A percentile compares a stretch with the other conserved stretches of the same genome.
These are phyloP conservation scores for Leptinotarsa juncta DNA, from an alignment of 2,888 invertebrate genomes.

Conservation along the genomic window DNA sequence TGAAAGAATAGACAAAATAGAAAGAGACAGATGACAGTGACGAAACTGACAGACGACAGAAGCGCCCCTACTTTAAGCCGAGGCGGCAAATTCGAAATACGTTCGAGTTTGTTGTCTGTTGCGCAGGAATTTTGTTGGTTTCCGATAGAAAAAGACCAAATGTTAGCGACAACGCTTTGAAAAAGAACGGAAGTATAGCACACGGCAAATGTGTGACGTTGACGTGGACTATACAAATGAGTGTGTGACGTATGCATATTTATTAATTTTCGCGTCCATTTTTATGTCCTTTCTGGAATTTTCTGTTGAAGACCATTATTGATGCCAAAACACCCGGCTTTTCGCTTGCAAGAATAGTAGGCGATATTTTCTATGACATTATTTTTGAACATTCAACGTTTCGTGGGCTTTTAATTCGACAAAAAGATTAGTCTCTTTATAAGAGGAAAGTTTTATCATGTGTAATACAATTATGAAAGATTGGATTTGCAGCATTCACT, in stretches of 20 bases:
- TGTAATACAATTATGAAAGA: no score
- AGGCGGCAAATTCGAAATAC: slow-evolving; percentile 43
- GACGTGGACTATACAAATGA: slow-evolving; percentile 15
- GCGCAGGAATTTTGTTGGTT: background rate
- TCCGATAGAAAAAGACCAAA: slow-evolving; percentile 12
- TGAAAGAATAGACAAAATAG: slow-evolving; percentile 30
- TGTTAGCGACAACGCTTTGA: slow-evolving; percentile 8
- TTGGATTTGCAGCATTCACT: no score
- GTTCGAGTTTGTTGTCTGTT: background rate
- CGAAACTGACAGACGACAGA: background rate
- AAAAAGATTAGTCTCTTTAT: no score
- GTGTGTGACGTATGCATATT: background rate
- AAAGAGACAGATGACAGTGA: slow-evolving; percentile 33
- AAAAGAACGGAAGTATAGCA: slow-evolving; percentile 17
- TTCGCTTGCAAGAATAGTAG: background rate
- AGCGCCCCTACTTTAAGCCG: background rate
- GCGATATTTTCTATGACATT: background rate
- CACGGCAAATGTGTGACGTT: slow-evolving; percentile 25
- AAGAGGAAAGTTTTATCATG: no score
- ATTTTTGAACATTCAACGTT: slow-evolving; percentile 38
- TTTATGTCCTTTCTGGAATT: background rate
- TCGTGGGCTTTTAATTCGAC: background rate
- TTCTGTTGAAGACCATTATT: background rate
- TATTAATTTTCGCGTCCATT: slow-evolving; percentile 9
- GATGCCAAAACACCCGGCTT: no score